Percentiles rank a stretch among this genome's conserved stretches.
phyloP scores from a whole-genome alignment of 2,888 invertebrate species.

The Drosophila meridionalis region DNA sequence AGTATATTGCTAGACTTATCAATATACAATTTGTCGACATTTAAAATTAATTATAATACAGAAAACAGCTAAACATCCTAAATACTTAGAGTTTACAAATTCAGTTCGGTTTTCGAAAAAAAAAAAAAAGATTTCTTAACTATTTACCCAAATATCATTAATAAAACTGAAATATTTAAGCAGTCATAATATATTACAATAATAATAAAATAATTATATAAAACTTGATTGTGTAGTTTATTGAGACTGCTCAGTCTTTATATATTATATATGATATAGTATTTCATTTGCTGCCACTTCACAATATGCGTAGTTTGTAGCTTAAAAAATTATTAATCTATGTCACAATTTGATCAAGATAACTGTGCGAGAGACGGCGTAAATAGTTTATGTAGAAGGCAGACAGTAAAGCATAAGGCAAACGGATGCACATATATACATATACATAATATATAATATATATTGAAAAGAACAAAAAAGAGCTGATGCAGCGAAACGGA shows the following conservation, averaged over 20 bases:
- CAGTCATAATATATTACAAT: not conserved
- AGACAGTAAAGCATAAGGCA: not conserved
- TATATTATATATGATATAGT: constrained; percentile 1
- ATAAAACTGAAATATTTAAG: not conserved
- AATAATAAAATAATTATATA: not conserved
- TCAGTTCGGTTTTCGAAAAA: too few species aligned
- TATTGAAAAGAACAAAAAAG: not conserved
- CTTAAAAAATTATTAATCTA: constrained; percentile 12
- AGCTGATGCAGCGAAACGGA: constrained; percentile 3
- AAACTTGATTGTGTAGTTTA: not conserved
- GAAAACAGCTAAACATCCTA: too few species aligned
- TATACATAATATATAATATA: not conserved
- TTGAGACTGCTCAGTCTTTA: not conserved
- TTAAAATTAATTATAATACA: too few species aligned
- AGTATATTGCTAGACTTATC: too few species aligned
- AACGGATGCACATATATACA: not conserved
- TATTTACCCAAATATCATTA: not conserved
- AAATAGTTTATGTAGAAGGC: not conserved
- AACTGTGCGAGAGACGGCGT: not conserved
- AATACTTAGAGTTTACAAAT: too few species aligned
- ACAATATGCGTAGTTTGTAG: constrained; percentile 3
- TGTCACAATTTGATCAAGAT: constrained; percentile 7
- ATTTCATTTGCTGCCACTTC: not conserved
- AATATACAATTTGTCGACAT: too few species aligned
- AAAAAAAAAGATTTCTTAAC: not conserved